Evolutionary conservation across 2,888 invertebrate genomes (phyloP), one percentile per base, ranked within the genome.

Genomic region (Sacculina carcini): DNA sequence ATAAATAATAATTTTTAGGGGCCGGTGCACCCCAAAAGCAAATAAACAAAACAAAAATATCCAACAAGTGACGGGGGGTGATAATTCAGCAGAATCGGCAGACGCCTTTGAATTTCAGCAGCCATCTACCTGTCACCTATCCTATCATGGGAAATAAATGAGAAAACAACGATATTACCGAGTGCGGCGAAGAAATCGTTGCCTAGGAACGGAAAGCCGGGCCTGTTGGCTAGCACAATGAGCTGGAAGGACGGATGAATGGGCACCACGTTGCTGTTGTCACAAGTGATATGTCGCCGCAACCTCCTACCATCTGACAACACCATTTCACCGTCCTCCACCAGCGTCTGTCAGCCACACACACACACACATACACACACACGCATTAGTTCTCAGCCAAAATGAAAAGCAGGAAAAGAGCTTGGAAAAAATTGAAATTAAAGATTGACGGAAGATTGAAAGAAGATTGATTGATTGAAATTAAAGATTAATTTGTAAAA

Each of bases 151-250:
- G n/a, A n/a, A n/a, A n/a, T n/a, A n/a, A n/a, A n/a, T n/a, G n/a
- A n/a, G n/a, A 39, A 40, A 21, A 6, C 62, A 66, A n/a, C n/a
- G n/a, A n/a, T n/a, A n/a, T 62, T 61, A 74, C 80, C 84, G 52
- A 86, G 67, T 31, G 83, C 73, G 6, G 80, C 82, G 63, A 89
- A 92, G 71, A 92, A 90, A 63, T 92, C 90, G 64, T 92, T 92
- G 21, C 94, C 94, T 58, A 96, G 72, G 66, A 96, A 96, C 24
- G 96, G 96, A 64, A 92, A 96, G 0, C 96, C 96, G 0, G 94
- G 96, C 56, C 94, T 72, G 66, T 96, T 96, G 0, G 94, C 94
- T 54, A 96, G 63, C 26, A 94, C 85, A 54, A 96, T 82, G 73
- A 94, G 81, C 56, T 83, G 73, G 64, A 94, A 94, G 61, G 89